These are phyloP conservation scores for Montipora capitata DNA, from an alignment of 92 coral and sea anemone genomes.

Conservation along the genomic window DNA sequence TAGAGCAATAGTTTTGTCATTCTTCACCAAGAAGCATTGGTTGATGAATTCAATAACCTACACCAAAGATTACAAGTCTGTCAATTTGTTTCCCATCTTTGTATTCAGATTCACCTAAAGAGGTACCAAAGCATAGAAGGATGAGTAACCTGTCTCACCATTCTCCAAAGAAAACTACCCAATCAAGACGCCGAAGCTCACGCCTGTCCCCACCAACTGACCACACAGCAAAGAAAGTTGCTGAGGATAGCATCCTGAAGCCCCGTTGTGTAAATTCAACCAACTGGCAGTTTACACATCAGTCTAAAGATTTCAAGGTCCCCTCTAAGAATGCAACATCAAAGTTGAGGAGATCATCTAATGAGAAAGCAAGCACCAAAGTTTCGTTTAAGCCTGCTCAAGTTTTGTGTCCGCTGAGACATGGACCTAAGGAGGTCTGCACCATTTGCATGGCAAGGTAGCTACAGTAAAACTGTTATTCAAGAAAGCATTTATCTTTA, in stretches of 20 bases:
- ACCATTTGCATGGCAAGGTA: constrained; percentile 91
- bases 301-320: constrained; percentile 78
- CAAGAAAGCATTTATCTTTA: no score
- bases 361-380: constrained; percentile 42
- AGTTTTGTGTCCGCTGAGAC: constrained; percentile 80
- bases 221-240: constrained; percentile 28
- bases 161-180: constrained; percentile 64
- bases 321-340: constrained; percentile 74
- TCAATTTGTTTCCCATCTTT: not conserved
- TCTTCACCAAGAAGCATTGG: no score
- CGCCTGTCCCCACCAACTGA: constrained; percentile 84
- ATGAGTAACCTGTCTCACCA: constrained; percentile 60
- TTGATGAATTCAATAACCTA: no score
- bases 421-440: constrained; percentile 84
- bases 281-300: constrained; percentile 78
- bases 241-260: constrained; percentile 59
- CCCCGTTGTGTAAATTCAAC: constrained; percentile 71
- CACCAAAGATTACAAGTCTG: no score
- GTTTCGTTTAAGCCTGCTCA: constrained; percentile 52
- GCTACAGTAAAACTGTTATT: not conserved
- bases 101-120: constrained; percentile 74
- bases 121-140: constrained; percentile 58
- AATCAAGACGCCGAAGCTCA: constrained; percentile 81
- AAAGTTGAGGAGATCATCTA: constrained; percentile 41
- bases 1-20: no score